A percentile compares a stretch with the other conserved stretches of the same genome.
Conservation (phyloP, 1,140 invertebrate species). For the Drosophila dunni region DNA sequence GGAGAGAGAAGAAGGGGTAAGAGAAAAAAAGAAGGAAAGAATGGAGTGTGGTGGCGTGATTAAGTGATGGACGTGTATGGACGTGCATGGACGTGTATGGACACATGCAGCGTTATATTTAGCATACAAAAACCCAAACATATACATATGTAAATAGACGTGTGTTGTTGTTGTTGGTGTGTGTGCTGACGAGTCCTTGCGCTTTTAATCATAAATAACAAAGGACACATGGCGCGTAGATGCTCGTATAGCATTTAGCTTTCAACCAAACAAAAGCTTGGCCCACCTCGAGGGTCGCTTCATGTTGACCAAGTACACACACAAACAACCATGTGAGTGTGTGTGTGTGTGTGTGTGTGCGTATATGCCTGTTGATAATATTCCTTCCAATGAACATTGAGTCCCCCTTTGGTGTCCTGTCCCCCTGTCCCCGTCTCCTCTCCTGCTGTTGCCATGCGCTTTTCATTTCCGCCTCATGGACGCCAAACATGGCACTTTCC, state of each 20-base stretch:
- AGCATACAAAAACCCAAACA: constrained; percentile 69
- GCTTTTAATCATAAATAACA: constrained; percentile 82
- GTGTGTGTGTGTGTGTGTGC: neutral
- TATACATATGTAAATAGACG: constrained; percentile 40
- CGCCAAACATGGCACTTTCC: constrained; percentile 73
- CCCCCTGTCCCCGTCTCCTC: neutral
- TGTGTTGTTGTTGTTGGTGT: constrained; percentile 6
- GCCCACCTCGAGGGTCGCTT: constrained; percentile 29
- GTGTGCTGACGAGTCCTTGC: constrained; percentile 67
- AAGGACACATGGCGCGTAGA: constrained; percentile 75
- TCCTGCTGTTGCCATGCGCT: constrained; percentile 60
- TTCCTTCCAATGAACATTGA: constrained; percentile 49
- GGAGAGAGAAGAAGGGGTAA: neutral
- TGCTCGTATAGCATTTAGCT: constrained; percentile 70
- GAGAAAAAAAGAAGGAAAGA: neutral
- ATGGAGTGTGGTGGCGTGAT: constrained; percentile 71
- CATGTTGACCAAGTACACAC: constrained; percentile 61
- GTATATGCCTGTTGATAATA: constrained; percentile 75
- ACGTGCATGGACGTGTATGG: constrained; percentile 81
- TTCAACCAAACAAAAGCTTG: constrained; percentile 66
- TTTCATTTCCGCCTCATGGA: constrained; percentile 81
- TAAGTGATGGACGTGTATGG: constrained; percentile 83
- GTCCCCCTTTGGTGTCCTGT: neutral
- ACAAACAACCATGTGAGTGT: neutral
- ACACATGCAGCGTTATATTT: constrained; percentile 82